Percentiles rank a stretch among this genome's conserved stretches.
Conservation (phyloP, 2,888 invertebrate genomes). For the Andrena fulva region DNA sequence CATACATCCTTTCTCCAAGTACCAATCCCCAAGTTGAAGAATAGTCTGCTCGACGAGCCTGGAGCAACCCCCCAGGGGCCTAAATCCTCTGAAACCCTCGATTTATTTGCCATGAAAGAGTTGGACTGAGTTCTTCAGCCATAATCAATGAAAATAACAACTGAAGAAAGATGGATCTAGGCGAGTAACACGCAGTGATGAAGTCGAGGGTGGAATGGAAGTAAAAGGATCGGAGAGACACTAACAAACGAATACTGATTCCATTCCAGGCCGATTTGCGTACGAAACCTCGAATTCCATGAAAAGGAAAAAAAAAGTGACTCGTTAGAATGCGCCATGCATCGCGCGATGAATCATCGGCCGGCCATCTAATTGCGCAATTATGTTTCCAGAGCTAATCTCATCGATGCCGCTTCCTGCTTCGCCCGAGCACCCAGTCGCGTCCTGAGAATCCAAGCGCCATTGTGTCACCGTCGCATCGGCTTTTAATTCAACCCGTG, state of each 20-base stretch:
- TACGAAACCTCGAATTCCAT: slow-evolving; percentile 41
- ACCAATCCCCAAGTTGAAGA: neutral
- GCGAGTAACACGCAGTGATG: neutral
- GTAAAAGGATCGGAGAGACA: neutral
- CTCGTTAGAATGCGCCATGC: slow-evolving; percentile 50
- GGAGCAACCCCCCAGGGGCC: too few relatives aligned
- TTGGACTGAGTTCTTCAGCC: neutral
- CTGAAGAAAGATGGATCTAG: slow-evolving; percentile 26
- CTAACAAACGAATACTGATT: neutral
- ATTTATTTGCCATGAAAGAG: neutral
- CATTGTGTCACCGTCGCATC: slow-evolving; percentile 53
- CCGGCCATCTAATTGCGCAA: slow-evolving; percentile 66
- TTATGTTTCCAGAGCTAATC: slow-evolving; percentile 61
- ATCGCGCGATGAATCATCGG: slow-evolving; percentile 70
- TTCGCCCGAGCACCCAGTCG: slow-evolving; percentile 32
- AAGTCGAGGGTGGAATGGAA: neutral
- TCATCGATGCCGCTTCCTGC: slow-evolving; percentile 61
- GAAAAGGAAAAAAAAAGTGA: slow-evolving; percentile 38
- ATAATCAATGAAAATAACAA: slow-evolving; percentile 38
- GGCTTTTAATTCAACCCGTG: slow-evolving; percentile 45
- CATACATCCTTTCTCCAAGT: neutral
- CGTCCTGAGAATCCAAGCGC: slow-evolving; percentile 43
- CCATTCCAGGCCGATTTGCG: neutral
- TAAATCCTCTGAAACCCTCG: neutral
- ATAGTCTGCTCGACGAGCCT: neutral